Evolutionary conservation across 1,140 invertebrate genomes (phyloP).

Genomic region (Philotrypesis tridentata): DNA sequence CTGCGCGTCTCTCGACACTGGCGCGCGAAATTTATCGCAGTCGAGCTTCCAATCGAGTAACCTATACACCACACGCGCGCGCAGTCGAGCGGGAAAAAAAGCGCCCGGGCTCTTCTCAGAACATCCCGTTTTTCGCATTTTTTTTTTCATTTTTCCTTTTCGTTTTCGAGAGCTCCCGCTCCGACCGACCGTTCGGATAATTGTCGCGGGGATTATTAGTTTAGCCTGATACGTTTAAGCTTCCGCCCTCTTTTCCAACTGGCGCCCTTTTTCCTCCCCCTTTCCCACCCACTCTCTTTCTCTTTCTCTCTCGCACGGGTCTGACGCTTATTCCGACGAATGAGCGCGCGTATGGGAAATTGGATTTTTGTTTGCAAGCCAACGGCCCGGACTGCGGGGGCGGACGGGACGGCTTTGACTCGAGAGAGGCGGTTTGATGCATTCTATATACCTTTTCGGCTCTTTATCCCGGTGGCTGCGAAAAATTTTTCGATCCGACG

Average conservation of each 20-base stretch:
- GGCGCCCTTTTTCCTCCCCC: background rate
- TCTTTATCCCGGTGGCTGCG: background rate
- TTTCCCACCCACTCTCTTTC: too few species aligned
- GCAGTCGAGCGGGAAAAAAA: too few species aligned
- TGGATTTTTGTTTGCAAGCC: slow-evolving; percentile 6
- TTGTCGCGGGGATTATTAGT: background rate
- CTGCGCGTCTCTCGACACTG: too few species aligned
- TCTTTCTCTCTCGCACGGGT: background rate
- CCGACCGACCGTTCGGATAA: too few species aligned
- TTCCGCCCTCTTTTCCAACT: background rate
- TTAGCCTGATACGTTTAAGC: background rate
- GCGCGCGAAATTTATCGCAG: too few species aligned
- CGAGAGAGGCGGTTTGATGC: background rate
- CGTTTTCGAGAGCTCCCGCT: too few species aligned
- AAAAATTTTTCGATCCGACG: background rate
- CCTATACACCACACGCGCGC: too few species aligned
- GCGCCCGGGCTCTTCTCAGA: too few species aligned
- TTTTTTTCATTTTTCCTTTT: background rate
- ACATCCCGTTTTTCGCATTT: too few species aligned
- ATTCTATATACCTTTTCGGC: background rate
- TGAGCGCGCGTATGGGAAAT: background rate
- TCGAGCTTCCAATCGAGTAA: too few species aligned
- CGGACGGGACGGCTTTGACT: background rate
- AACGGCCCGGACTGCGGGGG: background rate
- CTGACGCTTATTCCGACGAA: background rate